These are phyloP conservation scores for Simalia tracyae DNA, from an alignment of 2,797 vertebrate species.

Conservation along the genomic window DNA sequence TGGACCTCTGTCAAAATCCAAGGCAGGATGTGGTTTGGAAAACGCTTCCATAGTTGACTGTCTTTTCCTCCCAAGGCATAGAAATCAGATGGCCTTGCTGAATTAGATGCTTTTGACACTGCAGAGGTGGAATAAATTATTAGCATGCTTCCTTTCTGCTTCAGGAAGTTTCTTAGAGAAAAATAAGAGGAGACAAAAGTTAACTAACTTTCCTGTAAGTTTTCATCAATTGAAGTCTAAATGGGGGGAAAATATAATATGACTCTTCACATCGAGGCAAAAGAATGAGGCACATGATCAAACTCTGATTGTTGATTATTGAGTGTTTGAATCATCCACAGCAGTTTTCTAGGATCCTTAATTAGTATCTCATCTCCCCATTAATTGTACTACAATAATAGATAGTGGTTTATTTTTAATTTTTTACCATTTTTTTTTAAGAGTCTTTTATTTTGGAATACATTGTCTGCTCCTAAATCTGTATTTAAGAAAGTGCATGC, in stretches of 20 bases:
- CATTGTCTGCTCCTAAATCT: background rate
- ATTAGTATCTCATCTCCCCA: background rate
- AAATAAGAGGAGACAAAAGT: background rate
- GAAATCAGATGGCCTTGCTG: background rate
- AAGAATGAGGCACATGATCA: background rate
- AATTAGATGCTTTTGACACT: background rate
- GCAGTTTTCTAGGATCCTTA: background rate
- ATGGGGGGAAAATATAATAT: background rate
- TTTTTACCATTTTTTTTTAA: background rate
- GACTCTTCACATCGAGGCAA: background rate
- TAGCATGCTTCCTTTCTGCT: background rate
- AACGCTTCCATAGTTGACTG: background rate
- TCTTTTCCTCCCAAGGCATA: background rate
- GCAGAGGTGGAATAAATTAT: slow-evolving; percentile 3
- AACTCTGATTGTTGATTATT: background rate
- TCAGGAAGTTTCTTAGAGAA: background rate
- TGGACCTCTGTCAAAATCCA: background rate
- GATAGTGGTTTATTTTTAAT: background rate
- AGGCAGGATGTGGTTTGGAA: slow-evolving; percentile 12
- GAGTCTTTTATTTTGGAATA: background rate
- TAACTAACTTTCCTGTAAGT: background rate
- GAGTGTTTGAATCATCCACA: background rate
- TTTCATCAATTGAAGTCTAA: background rate
- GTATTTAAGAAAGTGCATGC: background rate
- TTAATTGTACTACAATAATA: background rate